Evolutionary conservation across 2,888 invertebrate species (phyloP).

Genomic region (Rhamnusium bicolor): DNA sequence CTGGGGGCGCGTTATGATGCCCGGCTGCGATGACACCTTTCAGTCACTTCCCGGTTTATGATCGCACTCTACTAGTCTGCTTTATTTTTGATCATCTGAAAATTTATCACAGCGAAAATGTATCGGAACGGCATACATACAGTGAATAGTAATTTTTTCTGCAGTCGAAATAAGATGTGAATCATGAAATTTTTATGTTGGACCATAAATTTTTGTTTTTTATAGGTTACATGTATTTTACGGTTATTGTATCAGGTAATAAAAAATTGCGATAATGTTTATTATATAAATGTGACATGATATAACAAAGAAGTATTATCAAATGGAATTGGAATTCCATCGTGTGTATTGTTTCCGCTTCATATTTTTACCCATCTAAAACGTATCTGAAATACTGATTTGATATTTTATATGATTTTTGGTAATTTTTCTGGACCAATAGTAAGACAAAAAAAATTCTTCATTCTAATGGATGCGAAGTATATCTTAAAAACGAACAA

Average conservation of each 20-base stretch:
- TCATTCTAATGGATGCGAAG: too few species aligned
- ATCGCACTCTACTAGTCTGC: conserved; percentile 48
- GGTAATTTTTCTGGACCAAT: too few species aligned
- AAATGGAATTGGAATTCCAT: background rate
- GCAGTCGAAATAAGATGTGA: background rate
- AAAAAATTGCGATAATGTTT: background rate
- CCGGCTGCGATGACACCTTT: conserved; percentile 42
- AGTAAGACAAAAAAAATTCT: too few species aligned
- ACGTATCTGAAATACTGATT: too few species aligned
- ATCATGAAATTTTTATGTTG: background rate
- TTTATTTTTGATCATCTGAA: conserved; percentile 44
- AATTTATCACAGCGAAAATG: conserved; percentile 41
- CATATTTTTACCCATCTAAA: too few species aligned
- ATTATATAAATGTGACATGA: background rate
- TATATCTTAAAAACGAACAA: too few species aligned
- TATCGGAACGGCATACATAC: background rate
- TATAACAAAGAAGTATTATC: background rate
- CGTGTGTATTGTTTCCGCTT: background rate
- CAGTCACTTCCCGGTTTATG: conserved; percentile 56
- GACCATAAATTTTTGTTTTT: background rate
- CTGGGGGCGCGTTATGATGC: conserved; percentile 29
- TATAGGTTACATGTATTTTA: background rate
- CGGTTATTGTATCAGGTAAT: background rate
- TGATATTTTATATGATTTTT: too few species aligned
- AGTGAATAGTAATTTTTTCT: background rate